These are phyloP conservation scores for Cephus runcator DNA, from an alignment of 2,888 invertebrate genomes.

Conservation along the genomic window DNA sequence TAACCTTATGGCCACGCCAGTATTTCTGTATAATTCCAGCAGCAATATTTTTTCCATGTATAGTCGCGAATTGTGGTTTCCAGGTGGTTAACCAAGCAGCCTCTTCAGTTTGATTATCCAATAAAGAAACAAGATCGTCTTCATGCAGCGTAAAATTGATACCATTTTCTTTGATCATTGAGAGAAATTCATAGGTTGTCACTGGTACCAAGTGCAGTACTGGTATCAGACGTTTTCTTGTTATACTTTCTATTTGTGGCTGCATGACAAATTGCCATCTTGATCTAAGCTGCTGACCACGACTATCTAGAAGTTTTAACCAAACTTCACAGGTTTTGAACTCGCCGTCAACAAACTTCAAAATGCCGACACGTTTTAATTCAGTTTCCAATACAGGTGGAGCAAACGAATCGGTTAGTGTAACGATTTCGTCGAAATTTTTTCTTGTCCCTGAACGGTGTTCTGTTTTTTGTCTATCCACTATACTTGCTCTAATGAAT, in stretches of 20 bases:
- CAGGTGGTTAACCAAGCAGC: slow-evolving; percentile 27
- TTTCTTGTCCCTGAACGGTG: slow-evolving; percentile 9
- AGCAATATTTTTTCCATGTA: slow-evolving; percentile 29
- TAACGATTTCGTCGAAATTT: slow-evolving; percentile 22
- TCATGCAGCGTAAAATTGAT: slow-evolving; percentile 23
- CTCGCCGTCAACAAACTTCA: slow-evolving; percentile 37
- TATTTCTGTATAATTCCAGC: slow-evolving; percentile 35
- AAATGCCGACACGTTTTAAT: slow-evolving; percentile 18
- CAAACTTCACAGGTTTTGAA: slow-evolving; percentile 30
- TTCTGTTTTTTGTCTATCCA: slow-evolving; percentile 10
- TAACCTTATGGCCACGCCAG: slow-evolving; percentile 42
- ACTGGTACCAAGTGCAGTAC: slow-evolving; percentile 29
- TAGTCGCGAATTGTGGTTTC: slow-evolving; percentile 28
- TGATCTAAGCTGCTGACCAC: slow-evolving; percentile 34
- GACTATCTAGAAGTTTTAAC: slow-evolving; percentile 32
- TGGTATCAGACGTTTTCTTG: slow-evolving; percentile 26
- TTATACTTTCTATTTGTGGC: slow-evolving; percentile 36
- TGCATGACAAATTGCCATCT: slow-evolving; percentile 35
- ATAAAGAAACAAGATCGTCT: slow-evolving; percentile 28
- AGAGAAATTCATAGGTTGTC: slow-evolving; percentile 25
- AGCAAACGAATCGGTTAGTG: slow-evolving; percentile 13
- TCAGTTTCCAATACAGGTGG: slow-evolving; percentile 16
- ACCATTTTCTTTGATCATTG: slow-evolving; percentile 34
- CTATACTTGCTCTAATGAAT: neutral
- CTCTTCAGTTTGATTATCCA: slow-evolving; percentile 17